Evolutionary conservation across 2,888 invertebrate species (phyloP).

Genomic region (Chironomus riparius): DNA sequence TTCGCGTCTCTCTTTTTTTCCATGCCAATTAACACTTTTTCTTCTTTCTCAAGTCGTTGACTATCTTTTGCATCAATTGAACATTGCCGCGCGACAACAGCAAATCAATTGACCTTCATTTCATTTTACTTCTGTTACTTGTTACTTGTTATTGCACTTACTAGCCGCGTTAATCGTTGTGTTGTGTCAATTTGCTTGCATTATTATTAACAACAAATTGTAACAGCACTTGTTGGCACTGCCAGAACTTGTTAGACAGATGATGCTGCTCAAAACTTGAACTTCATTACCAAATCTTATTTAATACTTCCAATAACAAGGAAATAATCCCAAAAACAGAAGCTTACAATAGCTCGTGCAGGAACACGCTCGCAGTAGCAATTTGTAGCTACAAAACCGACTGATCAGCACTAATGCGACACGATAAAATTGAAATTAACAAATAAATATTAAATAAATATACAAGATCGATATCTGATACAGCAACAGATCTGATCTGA

Average conservation of each 20-base stretch:
- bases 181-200: neutral
- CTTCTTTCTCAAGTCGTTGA: neutral
- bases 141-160: neutral
- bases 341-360: neutral
- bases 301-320: no score
- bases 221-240: neutral
- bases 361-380: neutral
- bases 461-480: no score
- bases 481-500: no score
- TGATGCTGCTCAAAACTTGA: no score
- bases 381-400: neutral
- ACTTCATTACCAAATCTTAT: no score
- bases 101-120: constrained; percentile 21
- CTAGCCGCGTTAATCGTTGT: neutral
- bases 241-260: no score
- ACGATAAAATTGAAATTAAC: neutral
- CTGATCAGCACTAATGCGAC: neutral
- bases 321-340: no score
- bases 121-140: neutral
- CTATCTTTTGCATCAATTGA: neutral
- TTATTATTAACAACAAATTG: neutral
- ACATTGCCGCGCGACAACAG: neutral
- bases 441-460: neutral
- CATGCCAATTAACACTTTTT: constrained; percentile 11
- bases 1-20: no score